Conservation (phyloP, 1,140 invertebrate genomes). For the Ladona fulva region DNA sequence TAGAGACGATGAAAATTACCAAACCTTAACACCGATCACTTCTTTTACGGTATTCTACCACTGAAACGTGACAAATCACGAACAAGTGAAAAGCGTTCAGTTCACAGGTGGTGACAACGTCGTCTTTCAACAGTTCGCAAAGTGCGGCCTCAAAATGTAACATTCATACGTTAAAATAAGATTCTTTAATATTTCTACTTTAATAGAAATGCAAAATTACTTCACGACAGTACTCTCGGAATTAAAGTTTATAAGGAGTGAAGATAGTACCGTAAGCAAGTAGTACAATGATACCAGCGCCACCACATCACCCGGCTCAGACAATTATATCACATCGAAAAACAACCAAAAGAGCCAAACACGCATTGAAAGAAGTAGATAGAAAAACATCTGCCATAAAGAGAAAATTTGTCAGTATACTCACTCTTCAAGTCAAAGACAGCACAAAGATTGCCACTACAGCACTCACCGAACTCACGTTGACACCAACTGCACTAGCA, state of each 20-base stretch:
- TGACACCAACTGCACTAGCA: neutral
- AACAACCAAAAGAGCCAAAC: too few relatives aligned
- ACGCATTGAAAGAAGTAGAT: too few relatives aligned
- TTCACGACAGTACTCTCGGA: neutral
- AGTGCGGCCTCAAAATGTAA: neutral
- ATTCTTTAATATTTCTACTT: too few relatives aligned
- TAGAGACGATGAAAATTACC: too few relatives aligned
- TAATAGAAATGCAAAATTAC: neutral
- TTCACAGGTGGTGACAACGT: slow-evolving; percentile 1
- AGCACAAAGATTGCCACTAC: neutral
- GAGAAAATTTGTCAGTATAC: neutral
- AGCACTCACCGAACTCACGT: neutral
- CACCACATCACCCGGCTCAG: neutral
- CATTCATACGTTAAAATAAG: neutral
- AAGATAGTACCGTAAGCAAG: neutral
- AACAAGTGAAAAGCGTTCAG: neutral
- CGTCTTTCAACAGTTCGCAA: too few relatives aligned
- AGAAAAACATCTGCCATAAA: too few relatives aligned
- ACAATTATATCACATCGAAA: too few relatives aligned
- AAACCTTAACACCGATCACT: too few relatives aligned
- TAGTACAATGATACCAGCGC: slow-evolving; percentile 2
- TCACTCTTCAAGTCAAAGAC: neutral
- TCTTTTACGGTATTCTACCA: neutral
- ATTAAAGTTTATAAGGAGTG: neutral
- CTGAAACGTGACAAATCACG: slow-evolving; percentile 8